These are phyloP conservation scores for Megaceryle alcyon DNA, from an alignment of 2,797 vertebrate genomes.

Conservation along the genomic window DNA sequence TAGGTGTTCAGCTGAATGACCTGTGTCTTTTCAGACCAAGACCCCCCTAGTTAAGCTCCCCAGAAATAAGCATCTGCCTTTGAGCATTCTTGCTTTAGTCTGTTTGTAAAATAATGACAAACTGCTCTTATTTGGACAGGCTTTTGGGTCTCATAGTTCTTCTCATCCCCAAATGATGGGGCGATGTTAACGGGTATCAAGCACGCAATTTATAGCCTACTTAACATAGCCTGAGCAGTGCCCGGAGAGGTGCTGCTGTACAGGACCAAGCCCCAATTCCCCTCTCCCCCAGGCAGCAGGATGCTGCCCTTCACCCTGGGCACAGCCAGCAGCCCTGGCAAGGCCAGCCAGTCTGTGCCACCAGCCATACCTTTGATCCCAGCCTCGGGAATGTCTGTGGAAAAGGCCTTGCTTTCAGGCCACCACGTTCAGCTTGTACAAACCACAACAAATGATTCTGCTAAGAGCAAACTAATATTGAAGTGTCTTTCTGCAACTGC, in stretches of 20 bases:
- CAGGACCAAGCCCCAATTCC: neutral
- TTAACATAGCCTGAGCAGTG: neutral
- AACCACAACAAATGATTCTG: neutral
- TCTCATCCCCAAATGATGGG: neutral
- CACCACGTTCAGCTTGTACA: neutral
- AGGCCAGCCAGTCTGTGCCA: neutral
- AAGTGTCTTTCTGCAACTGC: neutral
- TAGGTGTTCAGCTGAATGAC: slow-evolving; percentile 40
- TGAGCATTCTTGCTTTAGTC: neutral
- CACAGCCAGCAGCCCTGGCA: neutral
- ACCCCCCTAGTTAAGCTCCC: slow-evolving; percentile 1
- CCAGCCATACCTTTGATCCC: neutral
- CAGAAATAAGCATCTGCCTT: slow-evolving; percentile 42
- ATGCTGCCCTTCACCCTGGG: neutral
- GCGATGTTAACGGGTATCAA: neutral
- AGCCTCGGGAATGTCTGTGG: neutral
- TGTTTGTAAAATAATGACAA: neutral
- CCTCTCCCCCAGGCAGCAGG: neutral
- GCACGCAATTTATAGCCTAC: neutral
- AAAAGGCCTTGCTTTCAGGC: neutral
- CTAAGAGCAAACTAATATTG: neutral
- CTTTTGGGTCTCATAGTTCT: neutral
- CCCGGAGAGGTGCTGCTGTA: neutral
- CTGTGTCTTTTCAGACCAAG: neutral
- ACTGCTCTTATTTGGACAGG: neutral